Percentiles rank a stretch among this genome's conserved stretches.
Conservation (phyloP, 1,140 invertebrate species). For the Rhynchophorus ferrugineus region DNA sequence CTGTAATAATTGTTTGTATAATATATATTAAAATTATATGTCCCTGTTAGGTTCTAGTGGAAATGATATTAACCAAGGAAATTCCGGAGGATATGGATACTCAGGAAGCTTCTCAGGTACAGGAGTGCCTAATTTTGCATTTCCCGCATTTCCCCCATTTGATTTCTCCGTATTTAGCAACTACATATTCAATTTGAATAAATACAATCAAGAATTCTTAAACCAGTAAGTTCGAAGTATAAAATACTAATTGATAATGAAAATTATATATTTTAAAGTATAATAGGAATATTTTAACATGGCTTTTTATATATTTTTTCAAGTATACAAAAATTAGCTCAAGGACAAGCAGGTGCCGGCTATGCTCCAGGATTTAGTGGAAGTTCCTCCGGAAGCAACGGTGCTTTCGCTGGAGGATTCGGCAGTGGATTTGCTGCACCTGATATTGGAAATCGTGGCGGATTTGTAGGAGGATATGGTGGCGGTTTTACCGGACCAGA, state of each 20-base stretch:
- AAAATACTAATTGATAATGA: slow-evolving; percentile 3
- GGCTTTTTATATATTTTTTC: neutral
- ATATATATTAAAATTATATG: too few relatives aligned
- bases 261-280: slow-evolving; percentile 1
- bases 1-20: too few relatives aligned
- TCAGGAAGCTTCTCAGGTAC: neutral
- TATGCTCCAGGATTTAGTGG: slow-evolving; percentile 4
- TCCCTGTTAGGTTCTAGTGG: too few relatives aligned
- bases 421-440: slow-evolving; percentile 8
- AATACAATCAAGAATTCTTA: slow-evolving; percentile 26
- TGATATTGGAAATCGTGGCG: slow-evolving; percentile 13
- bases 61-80: neutral
- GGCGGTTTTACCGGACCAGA: slow-evolving; percentile 18
- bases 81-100: neutral
- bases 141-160: slow-evolving; percentile 17
- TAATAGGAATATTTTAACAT: neutral
- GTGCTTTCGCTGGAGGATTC: slow-evolving; percentile 3
- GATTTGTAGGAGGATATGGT: slow-evolving; percentile 13
- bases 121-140: neutral
- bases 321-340: slow-evolving; percentile 13
- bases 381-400: neutral
- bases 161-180: slow-evolving; percentile 26
- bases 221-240: slow-evolving; percentile 21
- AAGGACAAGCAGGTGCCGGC: slow-evolving; percentile 1
- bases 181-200: slow-evolving; percentile 24